Conservation (phyloP, 2,113 vertebrate species). For the Pangasianodon hypophthalmus region DNA sequence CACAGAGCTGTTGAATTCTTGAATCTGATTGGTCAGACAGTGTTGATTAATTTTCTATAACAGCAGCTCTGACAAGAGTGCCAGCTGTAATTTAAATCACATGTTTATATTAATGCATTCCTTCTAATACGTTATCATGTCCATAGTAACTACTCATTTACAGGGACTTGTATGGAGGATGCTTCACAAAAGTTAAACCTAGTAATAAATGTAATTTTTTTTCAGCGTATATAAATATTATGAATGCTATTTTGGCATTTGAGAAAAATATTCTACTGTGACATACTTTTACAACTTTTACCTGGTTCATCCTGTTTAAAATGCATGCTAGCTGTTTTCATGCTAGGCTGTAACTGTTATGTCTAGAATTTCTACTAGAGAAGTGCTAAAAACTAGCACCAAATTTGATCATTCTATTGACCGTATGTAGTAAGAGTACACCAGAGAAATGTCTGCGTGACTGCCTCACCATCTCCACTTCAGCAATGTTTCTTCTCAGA, state of each 20-base stretch:
- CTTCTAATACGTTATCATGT: too few relatives aligned
- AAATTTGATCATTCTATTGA: background rate
- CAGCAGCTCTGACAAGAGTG: too few relatives aligned
- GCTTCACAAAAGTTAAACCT: background rate
- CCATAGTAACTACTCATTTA: too few relatives aligned
- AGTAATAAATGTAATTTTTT: background rate
- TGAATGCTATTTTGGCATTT: background rate
- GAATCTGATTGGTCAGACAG: too few relatives aligned
- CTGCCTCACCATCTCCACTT: conserved; percentile 20
- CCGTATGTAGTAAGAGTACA: background rate
- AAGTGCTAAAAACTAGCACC: background rate
- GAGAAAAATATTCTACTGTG: background rate
- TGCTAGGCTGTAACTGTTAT: background rate
- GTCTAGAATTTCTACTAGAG: background rate
- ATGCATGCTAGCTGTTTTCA: background rate
- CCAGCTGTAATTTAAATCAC: too few relatives aligned
- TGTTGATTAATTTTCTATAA: too few relatives aligned
- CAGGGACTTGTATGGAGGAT: background rate
- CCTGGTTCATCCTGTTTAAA: background rate
- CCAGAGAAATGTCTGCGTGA: background rate
- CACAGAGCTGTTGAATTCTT: too few relatives aligned
- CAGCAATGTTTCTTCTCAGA: conserved; percentile 53
- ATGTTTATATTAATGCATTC: too few relatives aligned
- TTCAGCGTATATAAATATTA: background rate
- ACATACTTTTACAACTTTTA: background rate